phyloP scores from a whole-genome alignment of 1,140 invertebrate species.

The Physella acuta region DNA sequence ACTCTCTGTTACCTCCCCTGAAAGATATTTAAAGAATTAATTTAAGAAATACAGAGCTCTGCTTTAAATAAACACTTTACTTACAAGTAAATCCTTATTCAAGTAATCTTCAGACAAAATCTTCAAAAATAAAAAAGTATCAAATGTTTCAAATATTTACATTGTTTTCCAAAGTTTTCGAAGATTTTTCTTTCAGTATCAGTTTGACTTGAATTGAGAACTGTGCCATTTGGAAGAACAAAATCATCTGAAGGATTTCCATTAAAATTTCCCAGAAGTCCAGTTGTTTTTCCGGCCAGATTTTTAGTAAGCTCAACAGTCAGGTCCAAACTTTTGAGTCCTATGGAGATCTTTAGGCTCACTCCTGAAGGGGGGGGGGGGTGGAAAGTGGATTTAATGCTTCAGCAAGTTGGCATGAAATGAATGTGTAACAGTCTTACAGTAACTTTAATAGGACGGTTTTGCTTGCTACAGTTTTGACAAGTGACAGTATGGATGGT shows the following conservation, averaged over 20 bases:
- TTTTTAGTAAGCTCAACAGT: not conserved
- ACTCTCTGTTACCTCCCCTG: conserved; percentile 30
- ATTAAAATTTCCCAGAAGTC: conserved; percentile 20
- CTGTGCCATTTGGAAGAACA: conserved; percentile 14
- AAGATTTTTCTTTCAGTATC: conserved; percentile 14
- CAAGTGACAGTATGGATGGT: too few relatives aligned
- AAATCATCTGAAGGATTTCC: conserved; percentile 8
- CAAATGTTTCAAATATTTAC: conserved; percentile 7
- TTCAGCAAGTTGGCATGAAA: too few relatives aligned
- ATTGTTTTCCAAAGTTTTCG: conserved; percentile 20
- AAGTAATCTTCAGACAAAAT: not conserved
- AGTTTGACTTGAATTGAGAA: not conserved
- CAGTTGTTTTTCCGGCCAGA: not conserved
- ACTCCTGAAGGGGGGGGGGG: not conserved
- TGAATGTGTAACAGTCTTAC: too few relatives aligned
- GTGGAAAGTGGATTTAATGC: not conserved
- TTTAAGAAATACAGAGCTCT: not conserved
- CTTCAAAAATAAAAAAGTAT: not conserved
- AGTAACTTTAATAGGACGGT: too few relatives aligned
- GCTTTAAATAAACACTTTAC: not conserved
- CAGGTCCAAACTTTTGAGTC: conserved; percentile 3
- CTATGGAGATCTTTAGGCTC: not conserved
- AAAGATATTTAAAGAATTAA: not conserved
- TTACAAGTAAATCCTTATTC: not conserved
- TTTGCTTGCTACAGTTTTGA: too few relatives aligned